Evolutionary conservation across 2,113 vertebrate species (phyloP).

Genomic region (Eulemur macaco): DNA sequence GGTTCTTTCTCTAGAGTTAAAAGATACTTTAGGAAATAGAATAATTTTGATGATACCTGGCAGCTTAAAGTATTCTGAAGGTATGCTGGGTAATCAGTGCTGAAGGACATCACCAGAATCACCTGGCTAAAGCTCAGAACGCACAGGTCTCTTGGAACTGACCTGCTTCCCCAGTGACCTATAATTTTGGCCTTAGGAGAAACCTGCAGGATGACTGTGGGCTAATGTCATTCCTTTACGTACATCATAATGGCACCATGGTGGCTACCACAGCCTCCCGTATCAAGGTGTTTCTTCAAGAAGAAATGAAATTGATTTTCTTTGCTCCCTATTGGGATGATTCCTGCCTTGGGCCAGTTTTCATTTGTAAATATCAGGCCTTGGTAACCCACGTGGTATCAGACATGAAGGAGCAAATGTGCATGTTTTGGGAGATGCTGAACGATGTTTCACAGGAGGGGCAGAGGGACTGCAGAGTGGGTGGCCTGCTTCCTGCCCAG

Average conservation of each 20-base stretch:
- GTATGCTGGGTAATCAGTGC: background rate
- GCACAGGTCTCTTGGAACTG: background rate
- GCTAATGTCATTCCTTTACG: background rate
- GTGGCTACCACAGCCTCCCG: background rate
- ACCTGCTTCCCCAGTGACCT: background rate
- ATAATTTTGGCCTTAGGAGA: background rate
- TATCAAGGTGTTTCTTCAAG: background rate
- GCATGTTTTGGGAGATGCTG: background rate
- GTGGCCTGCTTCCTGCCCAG: background rate
- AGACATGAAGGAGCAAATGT: background rate
- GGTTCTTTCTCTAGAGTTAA: background rate
- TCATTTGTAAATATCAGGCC: slow-evolving; percentile 19
- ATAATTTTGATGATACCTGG: background rate
- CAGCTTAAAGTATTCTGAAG: background rate
- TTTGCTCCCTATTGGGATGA: background rate
- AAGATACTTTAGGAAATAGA: background rate
- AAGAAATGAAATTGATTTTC: slow-evolving; percentile 19
- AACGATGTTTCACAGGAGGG: background rate
- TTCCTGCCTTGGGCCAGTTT: background rate
- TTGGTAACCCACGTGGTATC: background rate
- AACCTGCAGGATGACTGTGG: background rate
- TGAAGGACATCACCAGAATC: background rate
- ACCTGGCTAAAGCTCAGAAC: background rate
- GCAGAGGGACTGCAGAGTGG: background rate
- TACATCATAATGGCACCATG: background rate